A percentile compares a stretch with the other conserved stretches of the same genome.
Conservation (phyloP, 2,797 vertebrate genomes). For the Amniataba percoides region DNA sequence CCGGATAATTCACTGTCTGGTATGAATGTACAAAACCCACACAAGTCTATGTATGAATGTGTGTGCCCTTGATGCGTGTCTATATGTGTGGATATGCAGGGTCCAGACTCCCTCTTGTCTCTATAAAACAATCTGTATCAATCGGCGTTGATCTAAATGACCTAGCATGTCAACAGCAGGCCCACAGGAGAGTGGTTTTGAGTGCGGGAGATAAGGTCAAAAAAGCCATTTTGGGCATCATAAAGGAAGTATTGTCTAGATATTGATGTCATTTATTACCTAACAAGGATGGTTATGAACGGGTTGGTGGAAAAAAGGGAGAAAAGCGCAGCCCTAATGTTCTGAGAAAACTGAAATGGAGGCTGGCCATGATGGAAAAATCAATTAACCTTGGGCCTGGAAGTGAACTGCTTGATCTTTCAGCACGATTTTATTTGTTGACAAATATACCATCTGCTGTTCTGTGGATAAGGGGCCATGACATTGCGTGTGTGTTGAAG, state of each 20-base stretch:
- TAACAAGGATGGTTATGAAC: slow-evolving; percentile 60
- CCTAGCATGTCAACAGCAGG: slow-evolving; percentile 73
- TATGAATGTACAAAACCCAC: slow-evolving; percentile 23
- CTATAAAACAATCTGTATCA: slow-evolving; percentile 75
- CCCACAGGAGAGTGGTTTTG: slow-evolving; percentile 71
- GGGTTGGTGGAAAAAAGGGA: slow-evolving; percentile 43
- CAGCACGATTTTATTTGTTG: slow-evolving; percentile 80
- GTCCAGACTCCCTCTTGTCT: slow-evolving; percentile 47
- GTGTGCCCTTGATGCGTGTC: slow-evolving; percentile 30
- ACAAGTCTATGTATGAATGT: slow-evolving; percentile 15
- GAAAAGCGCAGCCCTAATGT: slow-evolving; percentile 62
- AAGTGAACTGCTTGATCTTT: slow-evolving; percentile 79
- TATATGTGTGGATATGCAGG: slow-evolving; percentile 31
- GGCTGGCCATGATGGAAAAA: slow-evolving; percentile 76
- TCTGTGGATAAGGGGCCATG: slow-evolving; percentile 46
- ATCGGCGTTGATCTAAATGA: slow-evolving; percentile 80
- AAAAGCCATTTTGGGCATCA: slow-evolving; percentile 79
- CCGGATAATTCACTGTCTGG: slow-evolving; percentile 31
- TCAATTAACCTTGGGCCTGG: slow-evolving; percentile 81
- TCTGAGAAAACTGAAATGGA: slow-evolving; percentile 65
- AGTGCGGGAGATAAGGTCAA: slow-evolving; percentile 76
- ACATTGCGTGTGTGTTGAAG: slow-evolving; percentile 21
- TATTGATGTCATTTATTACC: slow-evolving; percentile 82
- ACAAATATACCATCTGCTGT: slow-evolving; percentile 75
- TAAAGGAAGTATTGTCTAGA: slow-evolving; percentile 75